Base-by-base conservation (phyloP, 2,888 invertebrate genomes). In the Branchipolynoe longqiensis region DNA sequence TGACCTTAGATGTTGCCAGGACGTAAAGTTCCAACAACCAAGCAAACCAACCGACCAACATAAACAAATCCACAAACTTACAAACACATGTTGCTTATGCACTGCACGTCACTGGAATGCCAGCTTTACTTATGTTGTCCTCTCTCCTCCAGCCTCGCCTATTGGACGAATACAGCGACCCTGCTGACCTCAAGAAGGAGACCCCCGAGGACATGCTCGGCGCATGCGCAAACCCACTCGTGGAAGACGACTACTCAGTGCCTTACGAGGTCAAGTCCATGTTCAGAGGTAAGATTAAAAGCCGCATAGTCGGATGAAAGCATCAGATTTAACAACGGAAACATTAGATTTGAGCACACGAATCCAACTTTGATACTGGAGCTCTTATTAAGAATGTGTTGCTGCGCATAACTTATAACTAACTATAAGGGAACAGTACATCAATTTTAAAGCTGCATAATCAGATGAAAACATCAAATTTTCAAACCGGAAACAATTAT, bases 201-300 rank as follows among this genome's bases (percentile, higher is more conserved):
- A 85, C 85, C 14, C 56, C 41, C 2, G 86, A 84, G 33, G 87
- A 82, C 4, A 33, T 87, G 28, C 64, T 82, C 3, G 88, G 86
- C 4, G 87, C 83, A 1, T 85, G 84, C 25, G 88, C 85, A 2
- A 41, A 40, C 28, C 56, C 56, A 18, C 56, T 83, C n/a, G 86
- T 78, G 8, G 88, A 88, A 31, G 88, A 88, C 81, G 88, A 88
- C 74, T 88, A 88, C 64, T 88, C 88, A 18, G 86, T 88, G 62
- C 88, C 88, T 22, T 88, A 88, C 48, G 88, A 88, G 86, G 83
- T 87, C 36, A 88, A 88, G 83, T 87, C 87, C 33, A n/a, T 87
- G 38, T 74, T 81, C 54, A 83, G 58, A 83, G 85, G 85, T 85
- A 38, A 62, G 85, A n/a, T 56, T 56, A 56, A n/a, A n/a, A n/a